Percentiles rank a stretch among this genome's conserved stretches.
Evolutionary conservation across 2,113 vertebrate species (phyloP).

Genomic region (Ceyx margarethae): DNA sequence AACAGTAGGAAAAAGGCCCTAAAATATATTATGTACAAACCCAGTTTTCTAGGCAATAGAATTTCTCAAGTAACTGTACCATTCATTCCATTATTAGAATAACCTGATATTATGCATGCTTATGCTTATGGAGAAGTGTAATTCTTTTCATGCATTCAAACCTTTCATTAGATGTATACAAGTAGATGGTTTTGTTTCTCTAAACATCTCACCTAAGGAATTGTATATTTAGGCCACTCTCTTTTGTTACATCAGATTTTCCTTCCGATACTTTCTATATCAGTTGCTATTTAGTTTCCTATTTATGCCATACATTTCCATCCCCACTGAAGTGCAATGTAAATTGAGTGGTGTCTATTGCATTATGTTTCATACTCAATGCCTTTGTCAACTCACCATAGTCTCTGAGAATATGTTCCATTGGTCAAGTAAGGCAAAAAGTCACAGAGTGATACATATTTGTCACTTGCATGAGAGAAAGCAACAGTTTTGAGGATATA

Average conservation of each 20-base stretch:
- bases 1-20: not conserved
- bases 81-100: not conserved
- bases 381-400: not conserved
- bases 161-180: not conserved
- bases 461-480: not conserved
- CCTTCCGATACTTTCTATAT: not conserved
- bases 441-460: not conserved
- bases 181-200: not conserved
- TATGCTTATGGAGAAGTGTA: not conserved
- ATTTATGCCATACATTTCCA: not conserved
- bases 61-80: not conserved
- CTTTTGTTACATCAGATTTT: not conserved
- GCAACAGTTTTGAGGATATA: not conserved
- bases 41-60: not conserved
- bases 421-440: not conserved
- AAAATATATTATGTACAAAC: not conserved
- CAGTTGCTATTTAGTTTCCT: not conserved
- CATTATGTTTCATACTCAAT: not conserved
- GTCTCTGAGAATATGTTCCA: not conserved
- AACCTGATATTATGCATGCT: not conserved
- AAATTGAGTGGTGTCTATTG: not conserved
- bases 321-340: not conserved
- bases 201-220: not conserved
- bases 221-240: not conserved
- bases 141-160: not conserved